Evolutionary conservation across 2,113 vertebrate genomes (phyloP).

Genomic region (Felis chaus): DNA sequence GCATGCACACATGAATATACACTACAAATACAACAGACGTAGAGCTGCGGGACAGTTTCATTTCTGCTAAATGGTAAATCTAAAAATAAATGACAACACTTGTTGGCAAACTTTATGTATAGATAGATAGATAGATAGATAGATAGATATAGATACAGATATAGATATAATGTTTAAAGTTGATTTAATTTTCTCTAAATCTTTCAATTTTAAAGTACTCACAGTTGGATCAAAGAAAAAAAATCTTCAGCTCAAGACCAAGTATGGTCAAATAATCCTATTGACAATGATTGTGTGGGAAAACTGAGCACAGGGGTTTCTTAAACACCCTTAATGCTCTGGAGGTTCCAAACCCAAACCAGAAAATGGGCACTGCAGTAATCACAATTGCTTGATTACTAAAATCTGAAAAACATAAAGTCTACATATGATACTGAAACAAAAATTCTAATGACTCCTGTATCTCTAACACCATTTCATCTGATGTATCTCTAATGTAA

Average conservation of each 20-base stretch:
- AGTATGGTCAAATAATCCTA: background rate
- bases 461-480: background rate
- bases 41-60: background rate
- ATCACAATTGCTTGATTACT: background rate
- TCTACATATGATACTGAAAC: background rate
- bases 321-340: background rate
- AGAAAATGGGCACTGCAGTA: fast-evolving
- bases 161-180: background rate
- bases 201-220: constrained; percentile 44
- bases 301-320: background rate
- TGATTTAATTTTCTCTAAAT: constrained; percentile 66
- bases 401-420: background rate
- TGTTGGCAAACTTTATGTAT: constrained; percentile 55
- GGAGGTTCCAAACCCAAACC: background rate
- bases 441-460: background rate
- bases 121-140: background rate
- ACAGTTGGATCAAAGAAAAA: background rate
- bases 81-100: constrained; percentile 27
- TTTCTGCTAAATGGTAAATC: constrained; percentile 62
- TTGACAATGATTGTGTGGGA: background rate
- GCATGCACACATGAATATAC: background rate
- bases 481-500: too few relatives aligned
- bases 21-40: background rate
- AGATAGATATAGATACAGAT: too few relatives aligned
- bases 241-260: background rate